These are phyloP conservation scores for Psittacula cyanocephala DNA, from an alignment of 2,113 vertebrate genomes.

Conservation along the genomic window DNA sequence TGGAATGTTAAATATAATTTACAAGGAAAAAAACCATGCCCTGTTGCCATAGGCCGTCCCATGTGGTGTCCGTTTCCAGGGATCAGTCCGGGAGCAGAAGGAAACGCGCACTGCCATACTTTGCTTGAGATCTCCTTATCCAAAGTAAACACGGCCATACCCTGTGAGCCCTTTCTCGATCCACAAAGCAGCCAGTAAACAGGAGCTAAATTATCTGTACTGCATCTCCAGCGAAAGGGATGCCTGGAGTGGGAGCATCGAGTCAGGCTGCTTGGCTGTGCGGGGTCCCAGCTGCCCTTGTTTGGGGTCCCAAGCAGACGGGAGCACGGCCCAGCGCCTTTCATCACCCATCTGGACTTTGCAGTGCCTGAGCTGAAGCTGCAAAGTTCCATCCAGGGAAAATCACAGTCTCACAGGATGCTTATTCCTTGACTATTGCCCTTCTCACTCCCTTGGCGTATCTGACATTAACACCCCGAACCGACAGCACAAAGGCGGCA, in stretches of 20 bases:
- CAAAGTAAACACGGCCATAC: neutral
- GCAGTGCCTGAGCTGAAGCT: accelerated
- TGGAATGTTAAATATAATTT: slow-evolving; percentile 82
- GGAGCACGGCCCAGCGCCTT: neutral
- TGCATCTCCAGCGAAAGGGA: neutral
- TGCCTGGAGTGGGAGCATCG: neutral
- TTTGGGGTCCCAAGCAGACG: neutral
- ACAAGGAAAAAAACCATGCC: slow-evolving; percentile 59
- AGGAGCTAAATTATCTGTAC: neutral
- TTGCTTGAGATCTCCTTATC: neutral
- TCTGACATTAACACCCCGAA: slow-evolving; percentile 38
- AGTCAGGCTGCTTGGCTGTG: neutral
- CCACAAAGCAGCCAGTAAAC: neutral
- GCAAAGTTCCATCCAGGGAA: neutral
- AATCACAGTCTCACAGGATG: neutral
- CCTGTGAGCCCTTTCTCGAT: neutral
- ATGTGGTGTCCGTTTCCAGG: neutral
- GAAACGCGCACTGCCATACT: neutral
- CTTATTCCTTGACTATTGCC: slow-evolving; percentile 38
- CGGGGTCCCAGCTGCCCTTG: neutral
- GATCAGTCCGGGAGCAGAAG: neutral
- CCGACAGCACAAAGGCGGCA: slow-evolving; percentile 64
- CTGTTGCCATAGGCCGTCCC: slow-evolving; percentile 11
- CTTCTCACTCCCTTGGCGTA: neutral
- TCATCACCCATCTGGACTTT: slow-evolving; percentile 37